A percentile compares a stretch with the other conserved stretches of the same genome.
phyloP scores from a whole-genome alignment of 2,113 vertebrate genomes.

The Microcebus griseorufus region DNA sequence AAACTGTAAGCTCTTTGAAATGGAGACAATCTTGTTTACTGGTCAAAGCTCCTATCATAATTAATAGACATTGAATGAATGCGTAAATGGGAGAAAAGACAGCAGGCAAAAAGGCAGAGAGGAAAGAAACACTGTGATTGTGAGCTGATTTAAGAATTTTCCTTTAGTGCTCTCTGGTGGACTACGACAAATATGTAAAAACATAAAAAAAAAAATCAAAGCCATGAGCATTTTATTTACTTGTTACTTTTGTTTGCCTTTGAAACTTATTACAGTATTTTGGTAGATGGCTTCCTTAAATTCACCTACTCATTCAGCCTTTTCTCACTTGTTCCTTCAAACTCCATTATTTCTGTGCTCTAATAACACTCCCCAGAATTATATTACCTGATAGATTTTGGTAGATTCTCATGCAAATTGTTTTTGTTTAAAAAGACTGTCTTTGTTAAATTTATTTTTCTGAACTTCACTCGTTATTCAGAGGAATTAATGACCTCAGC shows the following conservation, averaged over 20 bases:
- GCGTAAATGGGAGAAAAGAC: background rate
- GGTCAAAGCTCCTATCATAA: background rate
- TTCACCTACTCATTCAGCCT: background rate
- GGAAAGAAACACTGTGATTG: background rate
- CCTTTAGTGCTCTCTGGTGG: background rate
- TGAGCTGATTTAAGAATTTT: background rate
- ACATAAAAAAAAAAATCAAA: background rate
- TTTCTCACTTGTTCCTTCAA: background rate
- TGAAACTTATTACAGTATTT: background rate
- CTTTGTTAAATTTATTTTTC: constrained; percentile 33
- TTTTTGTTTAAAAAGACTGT: background rate
- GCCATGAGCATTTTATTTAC: background rate
- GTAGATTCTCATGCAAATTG: background rate
- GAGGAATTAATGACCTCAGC: background rate
- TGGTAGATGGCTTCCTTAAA: background rate
- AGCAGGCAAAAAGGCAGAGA: background rate
- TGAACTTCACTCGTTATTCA: constrained; percentile 19
- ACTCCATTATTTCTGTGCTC: background rate
- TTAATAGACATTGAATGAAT: background rate
- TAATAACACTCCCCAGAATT: background rate
- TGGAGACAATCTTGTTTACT: background rate
- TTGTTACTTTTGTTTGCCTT: constrained; percentile 10
- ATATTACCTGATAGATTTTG: background rate
- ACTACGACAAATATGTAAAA: background rate
- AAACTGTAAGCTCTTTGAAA: background rate